Base-by-base conservation (phyloP, 2,888 invertebrate genomes). In the Polymixis flavicincta region DNA sequence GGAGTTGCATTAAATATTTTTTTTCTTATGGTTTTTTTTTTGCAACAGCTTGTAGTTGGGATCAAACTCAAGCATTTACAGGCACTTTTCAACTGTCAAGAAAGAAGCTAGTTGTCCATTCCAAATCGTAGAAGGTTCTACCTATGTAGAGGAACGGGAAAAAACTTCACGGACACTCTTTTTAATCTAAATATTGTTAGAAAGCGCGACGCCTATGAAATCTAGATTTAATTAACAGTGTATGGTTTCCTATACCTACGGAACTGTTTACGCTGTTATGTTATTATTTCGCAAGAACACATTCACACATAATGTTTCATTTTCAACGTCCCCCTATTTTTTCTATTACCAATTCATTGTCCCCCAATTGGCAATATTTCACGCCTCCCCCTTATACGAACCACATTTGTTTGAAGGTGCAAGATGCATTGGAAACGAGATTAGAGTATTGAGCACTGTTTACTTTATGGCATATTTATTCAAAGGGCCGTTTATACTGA, bases 361-460 rank as follows among this genome's bases (percentile, higher is more conserved):
- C 84, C 87, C 76, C 78, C 66, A 74, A 71, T 78, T 54, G 71
- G 69, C 68, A 82, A 87, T 88, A 89, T 85, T 87, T 88, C 89
- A 88, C 88, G 82, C 89, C 86, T 75, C 81, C 88, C 88, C 83
- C 50, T 52, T 71, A 87, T 89, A 87, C 89, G 88, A 86, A 86
- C 82, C 54, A 48, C 80, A 88, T 90, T 89, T 91, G 90, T 91
- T 89, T 82, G 78, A 83, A 78, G 80, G 79, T 89, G 77, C 88
- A 87, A 82, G 70, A 76, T 87, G 81, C 84, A 87, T 90, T 88
- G 87, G 87, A 82, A 74, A 86, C 76, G 82, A 89, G 85, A 90
- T 90, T 91, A 90, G 90, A 91, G 88, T 92, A 93, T 94, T 90
- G 90, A 89, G 87, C 88, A 87, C 80, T 92, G 89, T 93, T 94